phyloP scores from a whole-genome alignment of 2,113 vertebrate genomes.

The Paradoxurus hermaphroditus region DNA sequence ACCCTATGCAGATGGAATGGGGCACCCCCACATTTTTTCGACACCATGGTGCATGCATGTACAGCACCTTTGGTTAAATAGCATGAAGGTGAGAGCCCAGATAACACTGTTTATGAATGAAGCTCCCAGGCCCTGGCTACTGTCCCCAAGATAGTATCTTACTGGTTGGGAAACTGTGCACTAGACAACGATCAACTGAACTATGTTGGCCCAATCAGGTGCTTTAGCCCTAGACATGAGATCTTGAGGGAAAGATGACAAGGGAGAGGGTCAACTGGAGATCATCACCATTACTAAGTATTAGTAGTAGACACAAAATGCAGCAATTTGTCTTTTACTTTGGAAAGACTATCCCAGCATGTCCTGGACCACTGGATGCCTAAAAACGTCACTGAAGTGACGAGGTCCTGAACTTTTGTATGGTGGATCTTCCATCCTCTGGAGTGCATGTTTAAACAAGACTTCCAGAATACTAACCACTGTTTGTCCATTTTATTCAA shows the following conservation, averaged over 20 bases:
- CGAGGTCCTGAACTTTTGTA: neutral
- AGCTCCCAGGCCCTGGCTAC: neutral
- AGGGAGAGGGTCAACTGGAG: neutral
- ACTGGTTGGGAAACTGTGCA: neutral
- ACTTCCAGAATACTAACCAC: neutral
- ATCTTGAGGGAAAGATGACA: neutral
- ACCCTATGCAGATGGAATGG: too few species aligned
- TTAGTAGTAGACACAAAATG: neutral
- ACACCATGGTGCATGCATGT: neutral
- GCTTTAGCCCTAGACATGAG: neutral
- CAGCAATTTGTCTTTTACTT: neutral
- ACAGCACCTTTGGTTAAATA: neutral
- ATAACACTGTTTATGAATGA: neutral
- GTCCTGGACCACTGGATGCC: neutral
- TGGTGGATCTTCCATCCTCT: neutral
- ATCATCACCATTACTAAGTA: neutral
- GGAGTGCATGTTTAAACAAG: neutral
- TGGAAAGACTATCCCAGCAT: neutral
- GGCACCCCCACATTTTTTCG: neutral
- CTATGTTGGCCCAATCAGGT: neutral
- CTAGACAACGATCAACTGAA: neutral
- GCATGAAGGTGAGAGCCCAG: neutral
- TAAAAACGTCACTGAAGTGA: neutral
- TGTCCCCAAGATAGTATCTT: neutral
- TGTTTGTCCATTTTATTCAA: neutral